These are phyloP conservation scores for Mastacembelus armatus DNA, from an alignment of 2,797 vertebrate genomes.

Conservation along the genomic window DNA sequence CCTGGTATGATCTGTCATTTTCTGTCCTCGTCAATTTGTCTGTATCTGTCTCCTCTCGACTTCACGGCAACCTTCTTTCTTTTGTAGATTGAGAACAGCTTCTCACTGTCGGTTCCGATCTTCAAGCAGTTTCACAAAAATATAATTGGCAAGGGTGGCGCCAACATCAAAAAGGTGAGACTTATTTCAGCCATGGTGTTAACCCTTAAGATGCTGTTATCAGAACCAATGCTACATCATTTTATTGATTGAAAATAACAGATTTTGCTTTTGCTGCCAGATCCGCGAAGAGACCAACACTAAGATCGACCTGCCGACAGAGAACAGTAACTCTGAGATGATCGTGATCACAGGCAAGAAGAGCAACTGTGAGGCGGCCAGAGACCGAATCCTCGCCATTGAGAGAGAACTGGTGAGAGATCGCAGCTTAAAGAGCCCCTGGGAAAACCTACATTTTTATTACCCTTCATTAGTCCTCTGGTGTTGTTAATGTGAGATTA, in stretches of 20 bases:
- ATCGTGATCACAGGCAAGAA: constrained; percentile 88
- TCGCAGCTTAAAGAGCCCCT: too few species aligned
- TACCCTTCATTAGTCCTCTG: too few species aligned
- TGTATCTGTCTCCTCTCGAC: neutral
- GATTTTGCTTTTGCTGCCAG: constrained; percentile 57
- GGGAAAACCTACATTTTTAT: too few species aligned
- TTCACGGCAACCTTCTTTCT: constrained; percentile 12
- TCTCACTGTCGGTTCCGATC: constrained; percentile 86
- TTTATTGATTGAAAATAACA: neutral
- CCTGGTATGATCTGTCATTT: constrained; percentile 70
- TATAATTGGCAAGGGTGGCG: constrained; percentile 87
- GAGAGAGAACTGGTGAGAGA: constrained; percentile 84
- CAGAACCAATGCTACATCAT: neutral
- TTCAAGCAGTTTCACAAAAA: constrained; percentile 91
- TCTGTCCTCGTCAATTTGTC: rapidly evolving
- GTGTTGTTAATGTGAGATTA: too few species aligned
- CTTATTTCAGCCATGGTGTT: too few species aligned
- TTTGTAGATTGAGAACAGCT: constrained; percentile 86
- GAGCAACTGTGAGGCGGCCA: constrained; percentile 85
- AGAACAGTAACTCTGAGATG: constrained; percentile 88
- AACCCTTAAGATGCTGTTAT: neutral
- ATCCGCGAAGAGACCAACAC: constrained; percentile 89
- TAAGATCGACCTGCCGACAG: constrained; percentile 88
- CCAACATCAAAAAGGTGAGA: constrained; percentile 88
- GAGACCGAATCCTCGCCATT: constrained; percentile 85